Conservation (phyloP, 1,140 invertebrate species). For the Catajapyx aquilonaris region DNA sequence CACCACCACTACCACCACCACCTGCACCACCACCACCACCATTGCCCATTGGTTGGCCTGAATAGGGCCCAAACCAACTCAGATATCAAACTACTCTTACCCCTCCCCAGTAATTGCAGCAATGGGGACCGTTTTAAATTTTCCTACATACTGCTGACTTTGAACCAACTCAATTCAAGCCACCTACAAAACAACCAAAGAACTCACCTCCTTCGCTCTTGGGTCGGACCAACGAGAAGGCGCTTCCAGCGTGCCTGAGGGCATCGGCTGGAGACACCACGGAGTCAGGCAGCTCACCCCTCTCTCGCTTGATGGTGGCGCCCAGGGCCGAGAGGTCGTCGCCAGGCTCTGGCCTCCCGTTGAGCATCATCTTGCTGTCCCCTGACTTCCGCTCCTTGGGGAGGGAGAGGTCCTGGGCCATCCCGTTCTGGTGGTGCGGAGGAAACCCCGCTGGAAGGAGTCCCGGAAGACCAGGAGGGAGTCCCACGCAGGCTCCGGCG, state of each 20-base stretch:
- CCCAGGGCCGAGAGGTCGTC: too few relatives aligned
- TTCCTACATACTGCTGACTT: not conserved
- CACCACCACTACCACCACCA: not conserved
- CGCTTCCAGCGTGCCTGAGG: slow-evolving; percentile 56
- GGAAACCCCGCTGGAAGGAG: slow-evolving; percentile 18
- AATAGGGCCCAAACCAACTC: not conserved
- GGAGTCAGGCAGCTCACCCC: slow-evolving; percentile 10
- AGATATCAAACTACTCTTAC: too few relatives aligned
- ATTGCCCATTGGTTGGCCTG: not conserved
- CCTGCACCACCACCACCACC: not conserved
- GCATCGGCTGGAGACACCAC: slow-evolving; percentile 25
- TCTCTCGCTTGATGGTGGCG: slow-evolving; percentile 3
- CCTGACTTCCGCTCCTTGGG: slow-evolving; percentile 30
- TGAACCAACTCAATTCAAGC: slow-evolving; percentile 2
- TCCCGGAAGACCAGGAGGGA: slow-evolving; percentile 16
- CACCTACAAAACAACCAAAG: not conserved
- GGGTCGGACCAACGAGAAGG: slow-evolving; percentile 61
- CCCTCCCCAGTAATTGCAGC: not conserved
- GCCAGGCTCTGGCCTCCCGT: not conserved
- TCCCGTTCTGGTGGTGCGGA: slow-evolving; percentile 32
- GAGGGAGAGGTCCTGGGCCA: slow-evolving; percentile 65
- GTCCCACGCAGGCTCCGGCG: slow-evolving; percentile 11
- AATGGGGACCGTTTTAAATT: not conserved
- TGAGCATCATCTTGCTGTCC: not conserved
- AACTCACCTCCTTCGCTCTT: slow-evolving; percentile 43